Evolutionary conservation across 2,888 invertebrate species (phyloP).

Genomic region (Xestia c-nigrum): DNA sequence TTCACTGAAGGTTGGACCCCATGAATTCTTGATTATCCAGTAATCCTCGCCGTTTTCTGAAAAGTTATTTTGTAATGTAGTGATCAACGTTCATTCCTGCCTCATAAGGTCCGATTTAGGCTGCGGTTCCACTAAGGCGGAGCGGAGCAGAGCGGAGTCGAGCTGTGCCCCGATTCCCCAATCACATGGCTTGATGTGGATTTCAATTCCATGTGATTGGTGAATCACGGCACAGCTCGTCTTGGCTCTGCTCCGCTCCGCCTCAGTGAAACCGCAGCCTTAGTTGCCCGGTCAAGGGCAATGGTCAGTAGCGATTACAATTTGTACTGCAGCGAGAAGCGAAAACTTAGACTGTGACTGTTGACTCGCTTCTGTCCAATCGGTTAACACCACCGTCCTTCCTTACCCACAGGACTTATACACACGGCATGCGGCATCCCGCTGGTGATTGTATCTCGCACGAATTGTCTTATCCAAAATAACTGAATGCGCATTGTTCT

Average conservation of each 20-base stretch:
- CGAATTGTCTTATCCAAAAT: not conserved
- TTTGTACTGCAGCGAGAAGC: not conserved
- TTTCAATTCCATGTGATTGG: no score
- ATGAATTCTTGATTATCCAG: constrained; percentile 91
- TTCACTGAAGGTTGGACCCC: constrained; percentile 93
- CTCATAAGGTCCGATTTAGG: not conserved
- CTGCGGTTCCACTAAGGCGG: no score
- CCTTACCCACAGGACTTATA: not conserved
- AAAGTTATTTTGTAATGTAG: constrained; percentile 13
- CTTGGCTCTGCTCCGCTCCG: no score
- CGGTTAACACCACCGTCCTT: not conserved
- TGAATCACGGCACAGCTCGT: no score
- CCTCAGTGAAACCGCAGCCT: no score
- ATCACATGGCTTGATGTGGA: no score
- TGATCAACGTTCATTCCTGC: not conserved
- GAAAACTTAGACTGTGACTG: not conserved
- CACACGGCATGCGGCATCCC: not conserved
- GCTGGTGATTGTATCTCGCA: not conserved
- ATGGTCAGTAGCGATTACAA: not conserved
- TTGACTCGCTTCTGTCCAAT: not conserved
- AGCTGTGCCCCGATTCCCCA: no score
- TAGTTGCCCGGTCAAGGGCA: not conserved
- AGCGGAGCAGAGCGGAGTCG: no score
- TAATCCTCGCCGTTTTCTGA: constrained; percentile 50
- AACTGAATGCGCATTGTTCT: not conserved